Evolutionary conservation across 2,113 vertebrate genomes (phyloP).

Genomic region (Lepus europaeus): DNA sequence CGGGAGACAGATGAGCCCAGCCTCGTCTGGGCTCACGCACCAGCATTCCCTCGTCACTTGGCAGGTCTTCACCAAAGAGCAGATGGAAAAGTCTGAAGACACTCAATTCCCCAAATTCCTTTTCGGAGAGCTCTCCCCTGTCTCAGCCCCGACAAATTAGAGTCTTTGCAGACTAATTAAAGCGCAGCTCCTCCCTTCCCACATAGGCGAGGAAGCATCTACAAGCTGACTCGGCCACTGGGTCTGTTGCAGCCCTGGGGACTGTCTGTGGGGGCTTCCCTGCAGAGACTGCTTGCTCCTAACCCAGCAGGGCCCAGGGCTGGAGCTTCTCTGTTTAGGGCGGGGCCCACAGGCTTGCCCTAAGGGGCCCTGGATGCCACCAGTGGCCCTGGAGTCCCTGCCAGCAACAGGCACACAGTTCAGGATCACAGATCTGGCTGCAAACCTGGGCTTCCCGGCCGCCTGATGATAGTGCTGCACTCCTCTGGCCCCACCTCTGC

Average conservation of each 20-base stretch:
- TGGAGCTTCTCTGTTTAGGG: neutral
- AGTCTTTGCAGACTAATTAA: slow-evolving; percentile 50
- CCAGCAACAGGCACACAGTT: neutral
- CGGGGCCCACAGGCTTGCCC: neutral
- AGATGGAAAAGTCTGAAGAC: slow-evolving; percentile 80
- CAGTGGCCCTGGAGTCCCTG: neutral
- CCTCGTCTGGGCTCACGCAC: slow-evolving; percentile 64
- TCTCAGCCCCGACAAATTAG: neutral
- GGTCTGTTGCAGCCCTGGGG: neutral
- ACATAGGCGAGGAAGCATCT: neutral
- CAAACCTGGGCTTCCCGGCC: neutral
- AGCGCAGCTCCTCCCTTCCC: neutral
- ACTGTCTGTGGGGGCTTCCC: neutral
- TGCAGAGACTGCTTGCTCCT: neutral
- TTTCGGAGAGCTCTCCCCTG: slow-evolving; percentile 51
- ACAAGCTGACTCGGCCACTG: neutral
- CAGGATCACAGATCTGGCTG: neutral
- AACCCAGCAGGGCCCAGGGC: neutral
- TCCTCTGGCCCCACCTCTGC: neutral
- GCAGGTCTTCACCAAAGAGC: slow-evolving; percentile 71
- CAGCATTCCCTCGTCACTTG: slow-evolving; percentile 72
- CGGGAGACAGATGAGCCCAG: slow-evolving; percentile 14
- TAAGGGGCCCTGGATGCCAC: neutral
- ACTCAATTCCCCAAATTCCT: slow-evolving; percentile 82
- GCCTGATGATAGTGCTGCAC: neutral